Evolutionary conservation across 2,888 invertebrate genomes (phyloP).

Genomic region (Mantis religiosa): DNA sequence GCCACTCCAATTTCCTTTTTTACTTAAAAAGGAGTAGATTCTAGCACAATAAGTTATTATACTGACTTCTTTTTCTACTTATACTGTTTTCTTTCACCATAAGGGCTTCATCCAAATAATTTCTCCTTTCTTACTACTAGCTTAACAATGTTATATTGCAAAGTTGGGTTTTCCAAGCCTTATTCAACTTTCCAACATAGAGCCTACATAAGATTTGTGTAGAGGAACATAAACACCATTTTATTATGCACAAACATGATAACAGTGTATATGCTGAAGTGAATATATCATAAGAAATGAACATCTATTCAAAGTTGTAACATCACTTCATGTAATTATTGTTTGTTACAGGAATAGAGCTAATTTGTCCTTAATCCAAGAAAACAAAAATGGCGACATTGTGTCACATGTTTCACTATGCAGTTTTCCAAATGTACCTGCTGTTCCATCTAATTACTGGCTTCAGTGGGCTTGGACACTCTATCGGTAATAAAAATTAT

Average conservation of each 20-base stretch:
- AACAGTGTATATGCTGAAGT: background rate
- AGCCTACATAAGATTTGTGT: too few species aligned
- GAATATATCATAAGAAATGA: background rate
- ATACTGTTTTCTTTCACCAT: too few species aligned
- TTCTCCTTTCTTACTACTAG: too few species aligned
- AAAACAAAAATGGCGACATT: slow-evolving; percentile 36
- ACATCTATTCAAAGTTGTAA: background rate
- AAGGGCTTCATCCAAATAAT: too few species aligned
- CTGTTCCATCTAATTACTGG: slow-evolving; percentile 53
- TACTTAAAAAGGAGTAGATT: too few species aligned
- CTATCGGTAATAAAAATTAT: slow-evolving; percentile 46
- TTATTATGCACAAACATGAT: background rate
- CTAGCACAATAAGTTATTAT: too few species aligned
- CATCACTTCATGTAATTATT: background rate
- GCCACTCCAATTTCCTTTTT: too few species aligned
- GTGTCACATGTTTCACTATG: slow-evolving; percentile 43
- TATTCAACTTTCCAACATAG: too few species aligned
- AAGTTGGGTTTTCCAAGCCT: too few species aligned
- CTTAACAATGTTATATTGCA: too few species aligned
- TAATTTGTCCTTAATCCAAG: slow-evolving; percentile 47
- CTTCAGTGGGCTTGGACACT: slow-evolving; percentile 53
- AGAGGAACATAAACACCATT: too few species aligned
- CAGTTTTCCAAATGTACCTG: slow-evolving; percentile 53
- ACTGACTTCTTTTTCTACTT: too few species aligned
- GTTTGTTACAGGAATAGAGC: slow-evolving; percentile 46